These are phyloP conservation scores for Pollenia griseotomentosa DNA, from an alignment of 2,888 invertebrate genomes.

Conservation along the genomic window DNA sequence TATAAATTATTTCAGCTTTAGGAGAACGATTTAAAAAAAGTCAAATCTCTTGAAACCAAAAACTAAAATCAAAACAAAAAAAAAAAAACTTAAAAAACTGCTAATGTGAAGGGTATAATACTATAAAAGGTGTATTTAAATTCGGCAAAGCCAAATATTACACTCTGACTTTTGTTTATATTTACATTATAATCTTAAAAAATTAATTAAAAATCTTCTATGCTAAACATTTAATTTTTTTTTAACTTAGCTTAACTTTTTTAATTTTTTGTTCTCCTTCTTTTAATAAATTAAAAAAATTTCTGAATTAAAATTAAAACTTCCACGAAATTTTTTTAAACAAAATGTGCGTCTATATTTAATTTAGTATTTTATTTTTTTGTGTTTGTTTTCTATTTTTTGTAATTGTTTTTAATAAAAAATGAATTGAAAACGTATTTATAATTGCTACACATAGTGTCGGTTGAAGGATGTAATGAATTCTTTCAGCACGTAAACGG, in stretches of 20 bases:
- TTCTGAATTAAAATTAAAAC: background rate
- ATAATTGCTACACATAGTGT: constrained; percentile 70
- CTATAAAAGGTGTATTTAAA: too few relatives aligned
- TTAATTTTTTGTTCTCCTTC: background rate
- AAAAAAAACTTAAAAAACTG: too few relatives aligned
- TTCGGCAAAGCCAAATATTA: too few relatives aligned
- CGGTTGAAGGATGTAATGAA: constrained; percentile 18
- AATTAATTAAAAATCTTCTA: constrained; percentile 25
- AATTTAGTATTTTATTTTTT: background rate
- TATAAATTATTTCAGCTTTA: too few relatives aligned
- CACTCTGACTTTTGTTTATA: background rate
- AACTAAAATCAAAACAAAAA: too few relatives aligned
- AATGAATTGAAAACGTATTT: constrained; percentile 31
- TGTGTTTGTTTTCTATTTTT: constrained; percentile 1
- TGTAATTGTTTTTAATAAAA: constrained; percentile 34
- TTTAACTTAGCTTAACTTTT: background rate
- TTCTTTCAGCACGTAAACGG: constrained; percentile 41
- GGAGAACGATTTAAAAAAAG: too few relatives aligned
- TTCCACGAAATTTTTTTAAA: background rate
- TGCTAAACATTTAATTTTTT: background rate
- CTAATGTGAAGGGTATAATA: too few relatives aligned
- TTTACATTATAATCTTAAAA: constrained; percentile 42
- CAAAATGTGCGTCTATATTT: constrained; percentile 17
- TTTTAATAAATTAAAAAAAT: background rate
- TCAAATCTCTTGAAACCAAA: too few relatives aligned